Base-by-base conservation (phyloP, 1,140 invertebrate species). In the Harlomillsia oculata region DNA sequence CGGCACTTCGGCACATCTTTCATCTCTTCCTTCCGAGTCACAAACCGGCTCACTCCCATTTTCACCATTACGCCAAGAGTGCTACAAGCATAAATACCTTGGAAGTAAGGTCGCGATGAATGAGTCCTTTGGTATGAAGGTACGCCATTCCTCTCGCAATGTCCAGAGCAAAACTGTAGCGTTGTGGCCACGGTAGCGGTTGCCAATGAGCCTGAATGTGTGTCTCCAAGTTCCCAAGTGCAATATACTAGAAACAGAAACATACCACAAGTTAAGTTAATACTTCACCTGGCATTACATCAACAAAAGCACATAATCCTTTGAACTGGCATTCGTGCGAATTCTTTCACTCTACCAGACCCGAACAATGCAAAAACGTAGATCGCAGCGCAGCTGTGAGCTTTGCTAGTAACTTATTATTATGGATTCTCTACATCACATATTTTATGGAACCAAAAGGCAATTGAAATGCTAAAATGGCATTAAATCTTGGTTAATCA, bases 61-160 rank as follows among this genome's bases (percentile, higher is more conserved):
- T n/a, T n/a, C n/a, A n/a, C 29, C 57, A 41, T 23, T 30, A 60
- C 34, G n/a, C 40, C 21, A 25, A 23, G 29, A 28, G 53, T 25
- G 25, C 32, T 14, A 39, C n/a, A 25, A 41, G 29, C n/a, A 13
- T 36, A 67, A 68, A 70, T 70, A 90, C 89, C 80, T 90, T 93
- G 66, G 90, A 90, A 40, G 94, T 97, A 61, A 97, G 81, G 74
- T 97, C 94, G 60, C 93, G 78, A 70, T 97, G 94, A 72, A 97
- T 93, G 66, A 94, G 81, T 23, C 89, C 88, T 46, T 82, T 78
- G 40, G 83, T 84, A 74, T 97, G 93, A 16, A 97, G 78, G 72
- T 96, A 97, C 60, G 81, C 74, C 85, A 97, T 89, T 32, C 92
- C 94, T 34, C 76, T 76, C 4, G 90, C 82, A 44, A 97, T 87